These are phyloP conservation scores for Argyrosomus regius DNA, from an alignment of 2,797 vertebrate species.

Conservation along the genomic window DNA sequence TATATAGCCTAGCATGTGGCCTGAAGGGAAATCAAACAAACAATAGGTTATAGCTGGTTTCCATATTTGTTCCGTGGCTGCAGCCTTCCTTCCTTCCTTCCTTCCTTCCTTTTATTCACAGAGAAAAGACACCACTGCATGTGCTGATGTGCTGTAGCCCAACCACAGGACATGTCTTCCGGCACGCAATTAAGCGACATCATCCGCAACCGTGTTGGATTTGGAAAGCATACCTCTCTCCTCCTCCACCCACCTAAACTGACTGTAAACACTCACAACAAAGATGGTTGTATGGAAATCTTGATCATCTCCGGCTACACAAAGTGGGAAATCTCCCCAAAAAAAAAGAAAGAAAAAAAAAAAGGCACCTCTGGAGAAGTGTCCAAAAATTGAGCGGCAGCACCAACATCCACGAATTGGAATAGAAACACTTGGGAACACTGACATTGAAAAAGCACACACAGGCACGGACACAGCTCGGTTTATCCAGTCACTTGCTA, in stretches of 20 bases:
- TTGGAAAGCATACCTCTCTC: slow-evolving; percentile 45
- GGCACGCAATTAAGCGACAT: slow-evolving; percentile 79
- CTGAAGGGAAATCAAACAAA: slow-evolving; percentile 47
- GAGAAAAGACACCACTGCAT: slow-evolving; percentile 43
- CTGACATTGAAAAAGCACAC: slow-evolving; percentile 61
- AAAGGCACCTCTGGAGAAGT: slow-evolving; percentile 60
- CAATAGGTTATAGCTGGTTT: slow-evolving; percentile 48
- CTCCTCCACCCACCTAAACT: slow-evolving; percentile 62
- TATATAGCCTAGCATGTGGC: background rate
- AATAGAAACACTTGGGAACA: slow-evolving; percentile 63
- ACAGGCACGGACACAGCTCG: background rate
- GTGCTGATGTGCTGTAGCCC: slow-evolving; percentile 60
- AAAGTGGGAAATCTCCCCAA: slow-evolving; percentile 18
- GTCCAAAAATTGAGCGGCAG: slow-evolving; percentile 56
- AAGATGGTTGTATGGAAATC: slow-evolving; percentile 18
- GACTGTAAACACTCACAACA: slow-evolving; percentile 57
- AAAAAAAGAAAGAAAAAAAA: slow-evolving; percentile 27
- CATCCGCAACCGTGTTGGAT: slow-evolving; percentile 73
- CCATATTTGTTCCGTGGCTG: slow-evolving; percentile 35
- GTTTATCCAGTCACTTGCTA: slow-evolving; percentile 42
- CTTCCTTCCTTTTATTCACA: background rate
- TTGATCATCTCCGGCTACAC: slow-evolving; percentile 6
- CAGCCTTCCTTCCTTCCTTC: slow-evolving; percentile 17
- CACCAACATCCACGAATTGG: slow-evolving; percentile 25
- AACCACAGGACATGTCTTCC: slow-evolving; percentile 77